These are phyloP conservation scores for Neoascia interrupta DNA, from an alignment of 2,888 invertebrate genomes.

Conservation along the genomic window DNA sequence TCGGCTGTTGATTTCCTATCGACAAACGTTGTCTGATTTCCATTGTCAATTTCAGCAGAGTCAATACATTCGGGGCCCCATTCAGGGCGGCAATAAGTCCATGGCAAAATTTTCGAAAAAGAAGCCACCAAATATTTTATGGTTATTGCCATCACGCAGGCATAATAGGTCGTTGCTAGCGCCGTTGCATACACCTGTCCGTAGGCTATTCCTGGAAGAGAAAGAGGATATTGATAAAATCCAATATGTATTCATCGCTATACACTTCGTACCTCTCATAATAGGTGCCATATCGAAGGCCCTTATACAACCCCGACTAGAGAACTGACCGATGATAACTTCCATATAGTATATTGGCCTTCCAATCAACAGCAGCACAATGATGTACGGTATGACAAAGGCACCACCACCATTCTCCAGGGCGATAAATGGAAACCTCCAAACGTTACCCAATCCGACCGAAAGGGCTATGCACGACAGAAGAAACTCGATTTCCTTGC, in stretches of 20 bases:
- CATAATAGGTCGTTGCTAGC: slow-evolving; percentile 85
- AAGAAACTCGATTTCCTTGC: slow-evolving; percentile 83
- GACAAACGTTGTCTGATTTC: slow-evolving; percentile 57
- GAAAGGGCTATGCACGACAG: slow-evolving; percentile 82
- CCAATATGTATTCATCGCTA: not conserved
- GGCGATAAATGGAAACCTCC: slow-evolving; percentile 85
- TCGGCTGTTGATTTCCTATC: slow-evolving; percentile 77
- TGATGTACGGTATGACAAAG: slow-evolving; percentile 84
- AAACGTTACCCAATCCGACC: slow-evolving; percentile 85
- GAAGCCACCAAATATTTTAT: slow-evolving; percentile 84
- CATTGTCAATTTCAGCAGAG: slow-evolving; percentile 70
- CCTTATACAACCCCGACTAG: slow-evolving; percentile 84
- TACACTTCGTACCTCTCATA: slow-evolving; percentile 82
- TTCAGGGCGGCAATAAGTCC: slow-evolving; percentile 82
- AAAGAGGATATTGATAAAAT: not conserved
- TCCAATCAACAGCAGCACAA: slow-evolving; percentile 83
- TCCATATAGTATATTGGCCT: slow-evolving; percentile 87
- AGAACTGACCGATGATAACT: slow-evolving; percentile 87
- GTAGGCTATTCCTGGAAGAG: slow-evolving; percentile 81
- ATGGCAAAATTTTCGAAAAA: slow-evolving; percentile 83
- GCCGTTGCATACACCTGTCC: slow-evolving; percentile 82
- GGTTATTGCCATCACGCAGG: slow-evolving; percentile 84
- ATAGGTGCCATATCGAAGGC: slow-evolving; percentile 84
- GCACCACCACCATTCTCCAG: slow-evolving; percentile 85
- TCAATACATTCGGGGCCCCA: slow-evolving; percentile 80